These are phyloP conservation scores for Leptocoma aspasia DNA, from an alignment of 2,113 vertebrate genomes.

Conservation along the genomic window DNA sequence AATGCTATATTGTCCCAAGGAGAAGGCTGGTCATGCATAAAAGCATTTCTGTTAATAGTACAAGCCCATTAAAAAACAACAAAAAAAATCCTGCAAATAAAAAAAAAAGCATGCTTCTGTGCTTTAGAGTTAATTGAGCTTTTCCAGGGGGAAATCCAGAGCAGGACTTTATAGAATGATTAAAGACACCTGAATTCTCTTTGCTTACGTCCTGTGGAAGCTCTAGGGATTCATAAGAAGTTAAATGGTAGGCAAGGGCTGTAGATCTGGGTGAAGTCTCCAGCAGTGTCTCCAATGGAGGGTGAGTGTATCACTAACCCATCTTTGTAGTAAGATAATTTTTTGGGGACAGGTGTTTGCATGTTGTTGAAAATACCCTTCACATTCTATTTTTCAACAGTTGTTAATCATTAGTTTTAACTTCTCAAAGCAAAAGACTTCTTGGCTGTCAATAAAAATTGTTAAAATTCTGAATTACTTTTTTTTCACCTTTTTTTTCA, in stretches of 20 bases:
- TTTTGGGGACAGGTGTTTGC: accelerated
- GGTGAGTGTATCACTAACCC: neutral
- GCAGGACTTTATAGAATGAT: neutral
- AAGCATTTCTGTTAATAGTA: neutral
- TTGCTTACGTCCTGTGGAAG: neutral
- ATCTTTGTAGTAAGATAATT: neutral
- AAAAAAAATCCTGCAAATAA: neutral
- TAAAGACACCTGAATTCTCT: neutral
- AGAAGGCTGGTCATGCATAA: neutral
- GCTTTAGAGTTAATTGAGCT: neutral
- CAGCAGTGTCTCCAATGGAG: neutral
- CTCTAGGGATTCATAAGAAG: neutral
- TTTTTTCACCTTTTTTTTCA: neutral
- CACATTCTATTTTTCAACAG: neutral
- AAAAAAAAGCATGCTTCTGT: neutral
- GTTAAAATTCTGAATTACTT: neutral
- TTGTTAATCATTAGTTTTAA: neutral
- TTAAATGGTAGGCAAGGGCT: neutral
- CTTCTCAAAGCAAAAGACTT: neutral
- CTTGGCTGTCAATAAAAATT: neutral
- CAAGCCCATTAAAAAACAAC: neutral
- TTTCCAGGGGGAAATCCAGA: neutral
- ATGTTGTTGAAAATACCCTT: neutral
- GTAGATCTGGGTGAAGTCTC: neutral
- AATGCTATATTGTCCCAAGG: neutral